phyloP scores from a whole-genome alignment of 2,888 invertebrate species.

The Lasioglossum malachurum region DNA sequence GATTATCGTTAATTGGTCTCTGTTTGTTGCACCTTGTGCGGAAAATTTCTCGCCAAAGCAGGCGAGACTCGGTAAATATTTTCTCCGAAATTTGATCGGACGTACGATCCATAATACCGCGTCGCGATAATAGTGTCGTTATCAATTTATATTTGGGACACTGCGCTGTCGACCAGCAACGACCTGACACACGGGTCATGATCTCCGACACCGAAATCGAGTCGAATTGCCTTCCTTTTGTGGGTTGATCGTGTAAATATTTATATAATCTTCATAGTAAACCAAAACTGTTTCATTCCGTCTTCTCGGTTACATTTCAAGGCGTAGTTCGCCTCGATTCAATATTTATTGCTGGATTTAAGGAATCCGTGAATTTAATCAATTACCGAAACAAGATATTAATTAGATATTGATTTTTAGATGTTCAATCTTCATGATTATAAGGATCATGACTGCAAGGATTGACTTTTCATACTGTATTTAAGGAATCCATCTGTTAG shows the following conservation, averaged over 20 bases:
- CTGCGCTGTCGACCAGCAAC: not conserved
- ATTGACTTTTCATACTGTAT: too few species aligned
- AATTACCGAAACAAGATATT: not conserved
- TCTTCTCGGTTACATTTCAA: not conserved
- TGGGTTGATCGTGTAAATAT: not conserved
- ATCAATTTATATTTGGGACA: constrained; percentile 30
- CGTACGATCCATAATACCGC: not conserved
- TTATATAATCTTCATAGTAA: not conserved
- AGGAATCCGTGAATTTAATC: not conserved
- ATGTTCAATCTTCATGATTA: not conserved
- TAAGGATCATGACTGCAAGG: not conserved
- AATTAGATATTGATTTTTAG: not conserved
- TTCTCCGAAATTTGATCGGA: not conserved
- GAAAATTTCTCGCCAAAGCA: not conserved
- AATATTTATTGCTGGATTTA: not conserved
- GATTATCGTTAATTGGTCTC: not conserved
- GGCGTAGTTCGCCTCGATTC: not conserved
- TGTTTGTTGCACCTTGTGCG: not conserved
- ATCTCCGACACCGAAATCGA: constrained; percentile 32
- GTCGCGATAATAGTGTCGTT: constrained; percentile 16
- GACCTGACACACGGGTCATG: constrained; percentile 31
- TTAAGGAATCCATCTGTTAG: not conserved
- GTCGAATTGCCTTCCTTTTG: not conserved
- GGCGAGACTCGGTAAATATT: constrained; percentile 25
- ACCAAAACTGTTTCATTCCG: not conserved